These are phyloP conservation scores for Garrulus glandarius DNA, from an alignment of 2,797 vertebrate genomes.

Conservation along the genomic window DNA sequence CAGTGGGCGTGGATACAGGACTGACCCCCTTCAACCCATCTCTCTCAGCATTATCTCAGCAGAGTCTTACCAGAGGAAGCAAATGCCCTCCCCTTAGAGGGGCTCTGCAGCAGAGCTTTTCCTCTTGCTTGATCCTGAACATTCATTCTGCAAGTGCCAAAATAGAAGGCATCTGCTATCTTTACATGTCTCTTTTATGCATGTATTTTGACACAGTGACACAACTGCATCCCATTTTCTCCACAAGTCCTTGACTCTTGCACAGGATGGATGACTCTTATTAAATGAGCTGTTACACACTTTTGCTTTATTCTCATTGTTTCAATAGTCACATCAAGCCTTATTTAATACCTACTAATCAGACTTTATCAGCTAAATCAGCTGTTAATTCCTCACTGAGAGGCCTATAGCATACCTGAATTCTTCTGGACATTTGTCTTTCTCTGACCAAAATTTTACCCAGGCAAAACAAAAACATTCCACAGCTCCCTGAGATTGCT, in stretches of 20 bases:
- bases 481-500: neutral
- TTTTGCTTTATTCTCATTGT: neutral
- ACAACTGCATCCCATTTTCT: neutral
- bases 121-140: neutral
- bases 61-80: neutral
- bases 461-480: neutral
- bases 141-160: neutral
- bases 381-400: neutral
- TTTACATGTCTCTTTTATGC: neutral
- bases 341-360: neutral
- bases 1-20: neutral
- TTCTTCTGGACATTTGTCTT: neutral
- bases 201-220: neutral
- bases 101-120: neutral
- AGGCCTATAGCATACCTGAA: neutral
- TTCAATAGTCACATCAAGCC: neutral
- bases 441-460: neutral
- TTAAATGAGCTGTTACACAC: neutral
- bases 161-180: neutral
- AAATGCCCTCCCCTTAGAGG: neutral
- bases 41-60: neutral
- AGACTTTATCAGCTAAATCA: neutral
- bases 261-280: neutral
- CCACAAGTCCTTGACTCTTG: neutral
- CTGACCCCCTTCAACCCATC: neutral